Conservation (phyloP, 2,888 invertebrate species). For the Agrochola lota region DNA sequence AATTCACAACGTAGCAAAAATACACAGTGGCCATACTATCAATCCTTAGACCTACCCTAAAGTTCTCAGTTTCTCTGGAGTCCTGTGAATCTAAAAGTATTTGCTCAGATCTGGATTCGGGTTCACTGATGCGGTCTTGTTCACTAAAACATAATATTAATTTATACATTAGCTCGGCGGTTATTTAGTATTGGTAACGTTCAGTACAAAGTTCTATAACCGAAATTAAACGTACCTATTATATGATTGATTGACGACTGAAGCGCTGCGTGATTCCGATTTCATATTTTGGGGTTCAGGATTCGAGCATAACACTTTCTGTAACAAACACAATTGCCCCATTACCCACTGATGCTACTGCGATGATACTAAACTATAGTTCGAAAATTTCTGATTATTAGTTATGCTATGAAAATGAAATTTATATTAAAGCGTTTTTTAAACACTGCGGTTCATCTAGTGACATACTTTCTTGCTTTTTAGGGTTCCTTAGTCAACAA, state of each 20-base stretch:
- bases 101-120: conserved; percentile 85
- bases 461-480: background rate
- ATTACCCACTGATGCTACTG: background rate
- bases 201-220: background rate
- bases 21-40: background rate
- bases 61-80: conserved; percentile 84
- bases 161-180: background rate
- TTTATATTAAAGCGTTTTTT: background rate
- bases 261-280: conserved; percentile 80
- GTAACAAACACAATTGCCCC: conserved; percentile 56
- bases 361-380: background rate
- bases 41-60: conserved; percentile 76
- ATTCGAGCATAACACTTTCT: conserved; percentile 80
- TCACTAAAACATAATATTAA: conserved; percentile 78
- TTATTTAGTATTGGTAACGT: background rate
- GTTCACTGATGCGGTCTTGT: conserved; percentile 81
- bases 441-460: background rate
- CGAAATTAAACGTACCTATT: conserved; percentile 78
- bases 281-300: conserved; percentile 80
- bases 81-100: conserved; percentile 83
- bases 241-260: conserved; percentile 85
- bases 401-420: background rate
- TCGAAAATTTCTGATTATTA: background rate
- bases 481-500: no score
- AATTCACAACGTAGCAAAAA: background rate